Evolutionary conservation across 2,797 vertebrate species (phyloP).

Genomic region (Tadarida brasiliensis): DNA sequence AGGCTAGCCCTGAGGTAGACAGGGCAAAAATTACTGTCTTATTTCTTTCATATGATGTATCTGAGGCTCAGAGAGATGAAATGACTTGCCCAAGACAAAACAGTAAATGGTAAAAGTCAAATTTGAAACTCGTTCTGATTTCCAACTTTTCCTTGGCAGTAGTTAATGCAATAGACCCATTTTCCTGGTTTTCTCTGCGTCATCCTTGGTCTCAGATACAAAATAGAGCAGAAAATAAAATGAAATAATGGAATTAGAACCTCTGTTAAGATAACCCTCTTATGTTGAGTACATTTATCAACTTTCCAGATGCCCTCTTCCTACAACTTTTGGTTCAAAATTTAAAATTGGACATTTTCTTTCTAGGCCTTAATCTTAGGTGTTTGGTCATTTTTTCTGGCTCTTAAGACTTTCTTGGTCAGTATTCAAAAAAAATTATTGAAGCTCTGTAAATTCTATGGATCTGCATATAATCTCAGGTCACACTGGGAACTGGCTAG

Average conservation of each 20-base stretch:
- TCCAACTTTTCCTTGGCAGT: neutral
- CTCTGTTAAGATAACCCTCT: neutral
- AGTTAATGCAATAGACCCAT: neutral
- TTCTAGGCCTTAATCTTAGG: constrained; percentile 22
- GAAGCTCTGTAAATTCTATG: neutral
- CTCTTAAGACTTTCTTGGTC: neutral
- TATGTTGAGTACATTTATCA: neutral
- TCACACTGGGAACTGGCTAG: neutral
- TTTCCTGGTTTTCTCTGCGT: neutral
- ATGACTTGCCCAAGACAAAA: neutral
- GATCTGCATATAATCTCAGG: neutral
- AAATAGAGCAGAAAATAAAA: neutral
- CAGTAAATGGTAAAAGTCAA: neutral
- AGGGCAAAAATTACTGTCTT: neutral
- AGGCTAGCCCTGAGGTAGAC: neutral
- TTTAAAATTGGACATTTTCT: constrained; percentile 43
- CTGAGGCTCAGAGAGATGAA: neutral
- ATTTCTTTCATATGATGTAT: neutral
- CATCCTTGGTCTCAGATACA: neutral
- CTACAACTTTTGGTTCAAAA: constrained; percentile 21
- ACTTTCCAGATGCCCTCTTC: neutral
- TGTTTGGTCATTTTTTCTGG: neutral
- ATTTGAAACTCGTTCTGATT: neutral
- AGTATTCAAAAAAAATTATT: neutral
- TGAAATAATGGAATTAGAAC: neutral